Conservation (phyloP, 2,888 invertebrate genomes). For the Seira musarum region DNA sequence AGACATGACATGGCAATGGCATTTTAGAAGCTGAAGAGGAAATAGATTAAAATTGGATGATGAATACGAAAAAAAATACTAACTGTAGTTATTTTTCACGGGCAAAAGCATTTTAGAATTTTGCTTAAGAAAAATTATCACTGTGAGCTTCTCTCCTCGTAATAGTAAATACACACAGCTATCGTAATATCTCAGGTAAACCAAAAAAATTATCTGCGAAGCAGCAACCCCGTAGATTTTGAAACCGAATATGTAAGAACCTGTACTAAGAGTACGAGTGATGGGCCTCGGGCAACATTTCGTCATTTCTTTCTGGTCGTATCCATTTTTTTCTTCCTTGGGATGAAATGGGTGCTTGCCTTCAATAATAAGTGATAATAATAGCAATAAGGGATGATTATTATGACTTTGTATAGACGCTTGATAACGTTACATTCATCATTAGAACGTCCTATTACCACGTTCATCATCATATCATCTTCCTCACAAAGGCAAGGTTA, state of each 20-base stretch:
- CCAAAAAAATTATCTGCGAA: background rate
- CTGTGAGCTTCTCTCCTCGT: background rate
- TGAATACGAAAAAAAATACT: background rate
- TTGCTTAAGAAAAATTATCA: background rate
- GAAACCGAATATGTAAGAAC: slow-evolving; percentile 13
- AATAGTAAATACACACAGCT: background rate
- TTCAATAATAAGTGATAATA: slow-evolving; percentile 19
- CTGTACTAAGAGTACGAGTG: background rate
- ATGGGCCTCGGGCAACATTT: background rate
- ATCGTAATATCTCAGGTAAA: background rate
- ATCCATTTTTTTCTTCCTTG: too few species aligned
- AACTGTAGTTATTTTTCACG: background rate
- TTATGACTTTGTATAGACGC: background rate
- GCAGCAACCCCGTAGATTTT: background rate
- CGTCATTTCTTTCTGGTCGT: too few species aligned
- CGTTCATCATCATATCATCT: background rate
- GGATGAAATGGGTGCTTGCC: slow-evolving; percentile 17
- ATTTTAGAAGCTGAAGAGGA: too few species aligned
- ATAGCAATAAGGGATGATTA: slow-evolving; percentile 12
- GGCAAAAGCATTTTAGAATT: background rate
- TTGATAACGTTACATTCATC: slow-evolving; percentile 19
- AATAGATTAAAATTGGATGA: slow-evolving; percentile 11
- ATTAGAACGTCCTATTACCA: slow-evolving; percentile 1
- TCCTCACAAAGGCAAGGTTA: slow-evolving; percentile 14
- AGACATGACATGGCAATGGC: background rate